Evolutionary conservation across 2,797 vertebrate species (phyloP).

Genomic region (Crocidura indochinensis): DNA sequence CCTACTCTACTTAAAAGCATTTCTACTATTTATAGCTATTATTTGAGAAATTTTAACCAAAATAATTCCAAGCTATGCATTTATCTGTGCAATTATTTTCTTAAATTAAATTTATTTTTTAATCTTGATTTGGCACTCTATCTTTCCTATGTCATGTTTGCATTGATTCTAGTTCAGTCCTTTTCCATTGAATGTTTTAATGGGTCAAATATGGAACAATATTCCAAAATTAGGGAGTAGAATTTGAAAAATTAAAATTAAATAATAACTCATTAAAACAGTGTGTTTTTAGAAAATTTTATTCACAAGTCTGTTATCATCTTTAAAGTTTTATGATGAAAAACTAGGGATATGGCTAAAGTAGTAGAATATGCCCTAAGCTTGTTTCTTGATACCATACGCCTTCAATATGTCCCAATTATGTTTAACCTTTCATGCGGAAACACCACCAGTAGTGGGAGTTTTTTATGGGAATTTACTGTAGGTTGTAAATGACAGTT

Average conservation of each 20-base stretch:
- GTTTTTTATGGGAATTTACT: too few species aligned
- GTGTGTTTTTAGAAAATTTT: background rate
- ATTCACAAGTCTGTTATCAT: too few species aligned
- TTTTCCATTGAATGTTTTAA: slow-evolving; percentile 1
- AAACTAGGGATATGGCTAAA: too few species aligned
- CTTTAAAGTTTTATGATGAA: too few species aligned
- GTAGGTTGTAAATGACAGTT: too few species aligned
- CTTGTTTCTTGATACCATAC: too few species aligned
- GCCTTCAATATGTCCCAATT: too few species aligned
- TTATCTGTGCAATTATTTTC: background rate
- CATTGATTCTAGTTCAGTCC: background rate
- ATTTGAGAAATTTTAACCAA: background rate
- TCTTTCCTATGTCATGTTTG: slow-evolving; percentile 4
- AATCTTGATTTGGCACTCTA: background rate
- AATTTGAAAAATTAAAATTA: slow-evolving; percentile 24
- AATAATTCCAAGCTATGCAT: background rate
- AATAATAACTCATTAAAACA: background rate
- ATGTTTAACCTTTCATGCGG: too few species aligned
- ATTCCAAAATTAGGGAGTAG: background rate
- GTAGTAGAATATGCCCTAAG: too few species aligned
- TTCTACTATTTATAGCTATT: background rate
- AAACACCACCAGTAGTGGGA: too few species aligned
- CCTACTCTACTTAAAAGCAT: background rate
- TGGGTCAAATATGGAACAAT: background rate
- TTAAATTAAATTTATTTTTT: background rate